Base-by-base conservation (phyloP, 2,888 invertebrate genomes). In the Drosophila barbarae region DNA sequence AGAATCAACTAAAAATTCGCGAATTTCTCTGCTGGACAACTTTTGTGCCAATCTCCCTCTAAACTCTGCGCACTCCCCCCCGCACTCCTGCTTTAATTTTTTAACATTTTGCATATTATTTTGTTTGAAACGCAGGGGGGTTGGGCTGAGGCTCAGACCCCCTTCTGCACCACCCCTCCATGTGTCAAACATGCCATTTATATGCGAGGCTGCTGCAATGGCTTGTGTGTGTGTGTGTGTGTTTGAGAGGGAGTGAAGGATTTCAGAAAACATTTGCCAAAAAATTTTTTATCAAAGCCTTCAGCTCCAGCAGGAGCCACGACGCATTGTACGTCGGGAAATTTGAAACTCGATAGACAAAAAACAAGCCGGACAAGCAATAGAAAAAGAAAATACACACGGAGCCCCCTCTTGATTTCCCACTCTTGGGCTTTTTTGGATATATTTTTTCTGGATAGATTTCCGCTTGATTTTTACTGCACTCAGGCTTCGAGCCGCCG, bases 51-150 rank as follows among this genome's bases (percentile, higher is more conserved):
- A 38, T 56, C 67, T 60, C 46, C 54, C 66, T 50, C 49, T 38
- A 42, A 42, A 61, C 61, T 36, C 58, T 18, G 5, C 10, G 9
- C 18, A 15, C 8, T n/a, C 49, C 42, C 42, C 42, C 42, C 46
- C 54, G 12, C 2, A 38, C 71, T 59, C 70, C 28, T 15, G 59
- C 50, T 85, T 77, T 84, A 85, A 85, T 82, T 82, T 85, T 82
- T 83, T 76, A 85, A 84, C 85, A 82, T 82, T 85, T 85, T 85
- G 82, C 84, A 85, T 85, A 82, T 85, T 82, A 84, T 82, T 82
- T 82, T 85, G 81, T 83, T 77, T 77, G 78, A 69, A 85, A 74
- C 85, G 81, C 75, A 83, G 69, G 39, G 9, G 63, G 15, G 36
- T 26, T 12, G 39, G 23, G 5, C 2, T 2, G 12, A 12, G 64